Conservation (phyloP, 2,888 invertebrate species). For the Harmothoe impar region DNA sequence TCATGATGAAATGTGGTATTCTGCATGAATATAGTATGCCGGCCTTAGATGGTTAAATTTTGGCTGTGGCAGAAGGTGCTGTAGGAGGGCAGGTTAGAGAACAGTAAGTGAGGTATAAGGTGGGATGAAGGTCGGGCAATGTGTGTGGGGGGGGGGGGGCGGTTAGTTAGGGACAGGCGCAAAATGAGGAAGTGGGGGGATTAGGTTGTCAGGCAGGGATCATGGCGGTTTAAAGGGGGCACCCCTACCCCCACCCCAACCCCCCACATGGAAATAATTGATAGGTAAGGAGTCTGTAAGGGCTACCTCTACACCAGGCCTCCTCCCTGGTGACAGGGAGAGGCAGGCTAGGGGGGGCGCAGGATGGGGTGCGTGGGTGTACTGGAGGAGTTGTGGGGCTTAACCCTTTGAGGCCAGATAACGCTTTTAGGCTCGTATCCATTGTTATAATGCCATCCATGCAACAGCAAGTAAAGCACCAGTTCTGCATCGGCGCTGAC, state of each 20-base stretch:
- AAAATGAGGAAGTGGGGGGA: not conserved
- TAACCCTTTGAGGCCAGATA: no score
- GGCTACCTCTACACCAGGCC: not conserved
- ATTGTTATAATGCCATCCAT: no score
- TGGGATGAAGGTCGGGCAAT: no score
- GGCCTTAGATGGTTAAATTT: no score
- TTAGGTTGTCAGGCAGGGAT: constrained; percentile 14
- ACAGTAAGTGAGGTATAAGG: not conserved
- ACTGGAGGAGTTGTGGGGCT: no score
- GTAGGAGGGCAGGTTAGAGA: not conserved
- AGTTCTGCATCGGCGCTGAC: no score
- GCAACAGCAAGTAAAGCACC: no score
- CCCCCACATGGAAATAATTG: not conserved
- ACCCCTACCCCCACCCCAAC: not conserved
- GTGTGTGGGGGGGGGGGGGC: not conserved
- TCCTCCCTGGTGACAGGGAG: not conserved
- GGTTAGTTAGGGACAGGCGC: not conserved
- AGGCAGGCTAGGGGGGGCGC: not conserved
- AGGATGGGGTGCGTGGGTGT: not conserved
- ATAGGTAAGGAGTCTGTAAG: not conserved
- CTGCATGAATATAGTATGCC: no score
- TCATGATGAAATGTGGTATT: no score
- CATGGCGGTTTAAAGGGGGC: not conserved
- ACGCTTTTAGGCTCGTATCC: no score
- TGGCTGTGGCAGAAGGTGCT: not conserved